A percentile compares a stretch with the other conserved stretches of the same genome.
Conservation (phyloP, 2,113 vertebrate genomes). For the Petrocephalus zakoni region DNA sequence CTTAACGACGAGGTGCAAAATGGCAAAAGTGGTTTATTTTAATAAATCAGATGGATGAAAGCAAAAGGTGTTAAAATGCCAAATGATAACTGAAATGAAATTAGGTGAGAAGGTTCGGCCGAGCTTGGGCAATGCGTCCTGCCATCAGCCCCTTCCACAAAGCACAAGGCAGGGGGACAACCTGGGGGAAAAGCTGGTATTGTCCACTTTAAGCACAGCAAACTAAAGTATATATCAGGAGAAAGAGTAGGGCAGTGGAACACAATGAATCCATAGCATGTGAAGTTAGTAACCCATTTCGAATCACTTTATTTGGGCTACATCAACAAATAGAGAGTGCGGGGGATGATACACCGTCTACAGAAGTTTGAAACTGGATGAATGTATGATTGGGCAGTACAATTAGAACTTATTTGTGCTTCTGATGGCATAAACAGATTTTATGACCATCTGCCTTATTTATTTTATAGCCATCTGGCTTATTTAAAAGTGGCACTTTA, state of each 20-base stretch:
- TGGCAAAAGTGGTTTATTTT: background rate
- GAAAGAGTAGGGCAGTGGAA: background rate
- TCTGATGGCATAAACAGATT: background rate
- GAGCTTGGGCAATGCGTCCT: background rate
- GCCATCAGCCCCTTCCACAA: background rate
- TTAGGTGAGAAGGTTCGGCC: background rate
- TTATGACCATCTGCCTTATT: background rate
- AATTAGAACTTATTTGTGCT: slow-evolving; percentile 9
- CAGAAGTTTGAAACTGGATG: background rate
- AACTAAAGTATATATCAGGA: background rate
- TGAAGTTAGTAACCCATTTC: background rate
- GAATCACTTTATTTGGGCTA: background rate
- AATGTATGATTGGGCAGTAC: background rate
- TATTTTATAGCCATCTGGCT: slow-evolving; percentile 11
- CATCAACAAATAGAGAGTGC: background rate
- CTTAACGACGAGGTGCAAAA: background rate
- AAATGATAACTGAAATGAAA: background rate
- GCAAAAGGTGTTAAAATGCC: background rate
- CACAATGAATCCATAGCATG: background rate
- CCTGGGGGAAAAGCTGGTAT: background rate
- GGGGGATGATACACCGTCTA: background rate
- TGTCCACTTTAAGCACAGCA: background rate
- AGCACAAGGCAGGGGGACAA: background rate
- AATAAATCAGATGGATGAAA: background rate
- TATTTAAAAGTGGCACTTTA: slow-evolving; percentile 10